Base-by-base conservation (phyloP, 2,888 invertebrate genomes). In the Trachelus tabidus region DNA sequence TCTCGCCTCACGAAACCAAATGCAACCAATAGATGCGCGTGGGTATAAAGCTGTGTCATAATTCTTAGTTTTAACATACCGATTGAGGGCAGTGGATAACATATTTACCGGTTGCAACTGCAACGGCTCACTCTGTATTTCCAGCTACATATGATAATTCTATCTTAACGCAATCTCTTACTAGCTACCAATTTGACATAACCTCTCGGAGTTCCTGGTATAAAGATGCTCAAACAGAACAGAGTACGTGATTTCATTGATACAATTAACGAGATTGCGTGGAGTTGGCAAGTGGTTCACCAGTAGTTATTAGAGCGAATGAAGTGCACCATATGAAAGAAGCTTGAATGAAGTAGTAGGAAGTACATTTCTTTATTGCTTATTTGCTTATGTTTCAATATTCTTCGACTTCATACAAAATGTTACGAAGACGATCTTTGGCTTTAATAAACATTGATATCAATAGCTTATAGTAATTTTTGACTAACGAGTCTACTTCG, bases 131-230 rank as follows among this genome's bases (percentile, higher is more conserved):
- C 9, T 35, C 12, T 35, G 35, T 12, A 3, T 12, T 35, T 34
- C 1, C 35, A 35, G 35, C 3, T 35, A 12, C 11, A 12, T 2
- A 11, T 3, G 11, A 35, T 12, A 12, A 35, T 35, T 35, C 3
- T 35, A 35, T 35, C 35, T 0, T 35, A 0, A 12, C 12, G 35
- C 35, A 11, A 34, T 34, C 34, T 34, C 34, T 11, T 34, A 11
- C 92, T 96, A 96, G 37, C 95, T 98, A 89, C 98, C 98, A 0
- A 97, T 99, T 85, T 93, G 99, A 75, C 95, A 98, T 87, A 94
- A 98, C 88, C 92, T 99, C 77, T 97, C 98, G 0, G 87, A 94
- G 33, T 97, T 95, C 91, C 93, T 99, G 77, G 87, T 93, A 1
- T 89, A 94, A 34, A 94, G 94, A 87, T 97, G 95, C 90, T 94